Evolutionary conservation across 2,797 vertebrate genomes (phyloP).

Genomic region (Chelmon rostratus): DNA sequence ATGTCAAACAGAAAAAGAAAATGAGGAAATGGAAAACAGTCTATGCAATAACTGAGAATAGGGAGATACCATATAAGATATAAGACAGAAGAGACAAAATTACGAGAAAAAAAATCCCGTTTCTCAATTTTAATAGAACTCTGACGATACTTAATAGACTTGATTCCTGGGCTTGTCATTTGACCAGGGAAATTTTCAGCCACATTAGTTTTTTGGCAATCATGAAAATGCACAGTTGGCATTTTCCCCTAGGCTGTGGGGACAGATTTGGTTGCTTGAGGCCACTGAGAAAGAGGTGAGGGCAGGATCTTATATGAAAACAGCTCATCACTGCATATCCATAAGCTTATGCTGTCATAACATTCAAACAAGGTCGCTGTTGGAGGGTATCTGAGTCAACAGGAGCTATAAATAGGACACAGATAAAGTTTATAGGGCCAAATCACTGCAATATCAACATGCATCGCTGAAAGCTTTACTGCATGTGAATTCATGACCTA

Average conservation of each 20-base stretch:
- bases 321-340: conserved; percentile 32
- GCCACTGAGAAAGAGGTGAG: conserved; percentile 37
- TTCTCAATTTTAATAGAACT: conserved; percentile 47
- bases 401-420: conserved; percentile 38
- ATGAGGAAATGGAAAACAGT: conserved; percentile 70
- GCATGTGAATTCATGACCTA: conserved; percentile 15
- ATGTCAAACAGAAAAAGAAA: conserved; percentile 42
- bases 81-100: conserved; percentile 4
- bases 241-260: conserved; percentile 62
- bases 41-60: conserved; percentile 48
- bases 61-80: too few relatives aligned
- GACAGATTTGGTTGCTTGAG: conserved; percentile 74
- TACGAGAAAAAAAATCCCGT: conserved; percentile 11
- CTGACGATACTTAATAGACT: conserved; percentile 14
- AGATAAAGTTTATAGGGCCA: conserved; percentile 45
- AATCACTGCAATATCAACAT: conserved; percentile 53
- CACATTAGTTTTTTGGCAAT: conserved; percentile 64
- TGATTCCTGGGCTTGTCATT: conserved; percentile 39
- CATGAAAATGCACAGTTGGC: conserved; percentile 70
- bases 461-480: conserved; percentile 32
- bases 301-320: conserved; percentile 23
- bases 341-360: conserved; percentile 24
- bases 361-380: conserved; percentile 12
- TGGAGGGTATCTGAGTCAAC: conserved; percentile 36
- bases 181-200: conserved; percentile 48